These are phyloP conservation scores for Chelmon rostratus DNA, from an alignment of 2,797 vertebrate genomes.

Conservation along the genomic window DNA sequence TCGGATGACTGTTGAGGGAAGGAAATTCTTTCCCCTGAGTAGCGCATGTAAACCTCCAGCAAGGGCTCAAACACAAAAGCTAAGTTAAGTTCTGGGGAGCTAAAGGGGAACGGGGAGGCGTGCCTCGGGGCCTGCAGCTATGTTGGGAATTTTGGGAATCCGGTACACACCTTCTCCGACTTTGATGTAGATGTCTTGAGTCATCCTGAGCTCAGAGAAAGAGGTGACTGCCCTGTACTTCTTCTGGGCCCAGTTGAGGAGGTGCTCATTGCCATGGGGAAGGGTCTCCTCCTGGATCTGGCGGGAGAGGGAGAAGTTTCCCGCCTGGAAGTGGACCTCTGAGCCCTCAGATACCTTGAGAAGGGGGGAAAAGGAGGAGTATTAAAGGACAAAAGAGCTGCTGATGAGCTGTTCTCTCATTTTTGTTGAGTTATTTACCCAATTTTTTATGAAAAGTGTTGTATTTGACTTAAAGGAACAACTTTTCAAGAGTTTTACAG, in stretches of 20 bases:
- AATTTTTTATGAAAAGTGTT: not conserved
- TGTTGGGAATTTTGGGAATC: slow-evolving; percentile 64
- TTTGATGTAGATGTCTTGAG: slow-evolving; percentile 96
- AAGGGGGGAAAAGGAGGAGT: slow-evolving; percentile 33
- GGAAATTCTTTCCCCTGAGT: slow-evolving; percentile 32
- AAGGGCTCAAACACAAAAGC: slow-evolving; percentile 59
- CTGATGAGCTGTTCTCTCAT: slow-evolving; percentile 31
- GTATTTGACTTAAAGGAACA: not conserved
- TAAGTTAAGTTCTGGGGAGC: slow-evolving; percentile 54
- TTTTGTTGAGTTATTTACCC: not conserved
- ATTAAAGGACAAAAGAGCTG: slow-evolving; percentile 48
- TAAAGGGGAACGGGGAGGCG: slow-evolving; percentile 42
- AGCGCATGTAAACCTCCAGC: slow-evolving; percentile 46
- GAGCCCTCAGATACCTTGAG: slow-evolving; percentile 91
- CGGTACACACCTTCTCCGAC: slow-evolving; percentile 94
- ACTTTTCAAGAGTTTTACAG: slow-evolving; percentile 39
- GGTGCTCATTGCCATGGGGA: slow-evolving; percentile 91
- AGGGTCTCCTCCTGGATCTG: slow-evolving; percentile 85
- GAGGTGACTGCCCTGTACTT: slow-evolving; percentile 94
- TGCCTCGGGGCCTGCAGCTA: slow-evolving; percentile 57
- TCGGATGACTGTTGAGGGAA: slow-evolving; percentile 40
- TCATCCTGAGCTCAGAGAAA: slow-evolving; percentile 96
- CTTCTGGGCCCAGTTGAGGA: slow-evolving; percentile 92
- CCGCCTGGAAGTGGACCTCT: slow-evolving; percentile 86
- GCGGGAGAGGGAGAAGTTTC: slow-evolving; percentile 89